Conservation (phyloP, 2,113 vertebrate species). For the Podilymbus podiceps region DNA sequence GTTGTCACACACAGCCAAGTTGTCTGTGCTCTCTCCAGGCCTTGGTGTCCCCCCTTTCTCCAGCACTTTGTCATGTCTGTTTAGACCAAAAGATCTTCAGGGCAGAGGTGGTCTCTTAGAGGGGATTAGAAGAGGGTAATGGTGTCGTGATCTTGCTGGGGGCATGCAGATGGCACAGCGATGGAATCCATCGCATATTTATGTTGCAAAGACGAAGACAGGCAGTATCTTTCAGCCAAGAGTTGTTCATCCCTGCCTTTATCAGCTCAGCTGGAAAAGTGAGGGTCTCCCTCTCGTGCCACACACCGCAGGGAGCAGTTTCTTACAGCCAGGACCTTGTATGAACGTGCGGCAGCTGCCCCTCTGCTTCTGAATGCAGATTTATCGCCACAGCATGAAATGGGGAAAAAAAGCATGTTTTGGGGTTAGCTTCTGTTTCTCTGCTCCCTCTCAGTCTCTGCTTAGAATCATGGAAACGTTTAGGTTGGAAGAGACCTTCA, state of each 20-base stretch:
- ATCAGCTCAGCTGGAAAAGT: neutral
- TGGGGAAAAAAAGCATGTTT: accelerated
- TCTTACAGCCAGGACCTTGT: neutral
- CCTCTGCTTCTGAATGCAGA: neutral
- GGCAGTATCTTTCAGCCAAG: neutral
- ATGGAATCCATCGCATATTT: neutral
- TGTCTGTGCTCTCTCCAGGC: neutral
- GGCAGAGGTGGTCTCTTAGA: neutral
- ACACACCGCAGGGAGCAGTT: accelerated
- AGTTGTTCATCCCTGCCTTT: neutral
- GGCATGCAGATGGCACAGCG: neutral
- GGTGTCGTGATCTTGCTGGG: neutral
- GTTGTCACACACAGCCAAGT: neutral
- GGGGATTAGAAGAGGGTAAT: neutral
- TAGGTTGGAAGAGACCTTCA: too few relatives aligned
- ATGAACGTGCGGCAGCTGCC: neutral
- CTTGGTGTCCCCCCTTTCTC: neutral
- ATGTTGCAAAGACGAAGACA: neutral
- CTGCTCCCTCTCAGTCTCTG: neutral
- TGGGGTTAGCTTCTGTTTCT: neutral
- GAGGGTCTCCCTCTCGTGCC: neutral
- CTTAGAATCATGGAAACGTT: neutral
- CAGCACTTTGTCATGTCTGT: neutral
- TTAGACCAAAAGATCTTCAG: neutral
- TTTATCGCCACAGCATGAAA: too few relatives aligned